Percentiles rank a stretch among this genome's conserved stretches.
phyloP scores from a whole-genome alignment of 2,113 vertebrate genomes.

The Oryzias curvinotus region DNA sequence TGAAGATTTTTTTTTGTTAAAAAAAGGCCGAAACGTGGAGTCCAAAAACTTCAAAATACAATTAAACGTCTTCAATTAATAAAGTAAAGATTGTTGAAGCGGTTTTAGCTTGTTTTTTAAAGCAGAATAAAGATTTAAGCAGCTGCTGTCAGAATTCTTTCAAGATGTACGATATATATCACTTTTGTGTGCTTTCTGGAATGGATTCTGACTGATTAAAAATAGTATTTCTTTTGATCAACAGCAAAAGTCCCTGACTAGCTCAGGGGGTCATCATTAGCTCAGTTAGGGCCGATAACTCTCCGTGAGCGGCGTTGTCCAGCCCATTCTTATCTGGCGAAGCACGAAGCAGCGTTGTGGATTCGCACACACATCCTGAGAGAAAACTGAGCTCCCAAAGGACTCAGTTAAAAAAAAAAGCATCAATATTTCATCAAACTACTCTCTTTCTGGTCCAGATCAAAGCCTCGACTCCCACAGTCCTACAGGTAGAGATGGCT shows the following conservation, averaged over 20 bases:
- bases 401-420: constrained; percentile 69
- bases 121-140: constrained; percentile 15
- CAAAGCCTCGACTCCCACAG: constrained; percentile 72
- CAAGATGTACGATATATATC: constrained; percentile 39
- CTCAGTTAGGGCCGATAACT: constrained; percentile 68
- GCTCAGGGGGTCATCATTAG: constrained; percentile 55
- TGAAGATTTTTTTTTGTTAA: too few species aligned
- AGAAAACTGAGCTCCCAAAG: constrained; percentile 69
- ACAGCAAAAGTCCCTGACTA: constrained; percentile 26
- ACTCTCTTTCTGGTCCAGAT: constrained; percentile 76
- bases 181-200: constrained; percentile 28
- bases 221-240: constrained; percentile 64
- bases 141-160: constrained; percentile 44
- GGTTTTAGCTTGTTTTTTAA: background rate
- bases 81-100: too few species aligned
- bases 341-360: constrained; percentile 44
- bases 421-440: constrained; percentile 83
- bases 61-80: too few species aligned
- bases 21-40: too few species aligned
- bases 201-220: constrained; percentile 52
- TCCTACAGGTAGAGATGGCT: constrained; percentile 74
- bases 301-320: constrained; percentile 44
- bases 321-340: constrained; percentile 58
- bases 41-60: too few species aligned
- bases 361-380: constrained; percentile 64